Percentiles rank a stretch among this genome's conserved stretches.
These are phyloP conservation scores for Drosophila meridiana DNA, from an alignment of 2,888 invertebrate genomes.

Conservation along the genomic window DNA sequence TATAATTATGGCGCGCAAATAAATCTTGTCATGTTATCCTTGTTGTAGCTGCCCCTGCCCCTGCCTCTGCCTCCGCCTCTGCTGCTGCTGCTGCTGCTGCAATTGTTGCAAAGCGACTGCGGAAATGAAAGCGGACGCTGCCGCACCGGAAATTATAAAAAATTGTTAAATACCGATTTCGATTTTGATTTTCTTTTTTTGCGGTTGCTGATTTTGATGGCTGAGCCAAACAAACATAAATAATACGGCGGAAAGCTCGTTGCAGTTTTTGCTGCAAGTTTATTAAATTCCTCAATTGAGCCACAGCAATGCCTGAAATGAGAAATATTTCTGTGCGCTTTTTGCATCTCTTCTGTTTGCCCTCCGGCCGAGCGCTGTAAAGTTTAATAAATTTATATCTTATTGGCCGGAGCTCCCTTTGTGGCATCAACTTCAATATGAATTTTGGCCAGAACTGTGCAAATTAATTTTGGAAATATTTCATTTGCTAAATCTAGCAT, in stretches of 20 bases:
- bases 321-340: neutral
- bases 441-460: neutral
- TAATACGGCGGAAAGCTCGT: neutral
- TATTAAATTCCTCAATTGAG: slow-evolving; percentile 6
- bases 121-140: slow-evolving; percentile 56
- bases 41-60: slow-evolving; percentile 16
- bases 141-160: slow-evolving; percentile 72
- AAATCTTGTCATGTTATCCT: slow-evolving; percentile 55
- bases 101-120: slow-evolving; percentile 50
- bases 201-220: slow-evolving; percentile 42
- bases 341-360: neutral
- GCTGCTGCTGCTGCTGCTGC: slow-evolving; percentile 13
- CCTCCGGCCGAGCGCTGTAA: neutral
- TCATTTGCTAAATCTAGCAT: slow-evolving; percentile 22
- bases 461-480: slow-evolving; percentile 13
- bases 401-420: neutral
- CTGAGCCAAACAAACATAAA: slow-evolving; percentile 7
- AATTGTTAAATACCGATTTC: slow-evolving; percentile 64
- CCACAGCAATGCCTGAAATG: neutral
- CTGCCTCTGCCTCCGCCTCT: slow-evolving; percentile 16
- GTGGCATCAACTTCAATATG: neutral
- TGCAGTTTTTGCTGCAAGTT: neutral
- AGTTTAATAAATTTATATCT: neutral
- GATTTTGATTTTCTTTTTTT: slow-evolving; percentile 29
- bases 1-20: slow-evolving; percentile 69